These are phyloP conservation scores for Phenganax marumi DNA, from an alignment of 92 coral and sea anemone species.

Conservation along the genomic window DNA sequence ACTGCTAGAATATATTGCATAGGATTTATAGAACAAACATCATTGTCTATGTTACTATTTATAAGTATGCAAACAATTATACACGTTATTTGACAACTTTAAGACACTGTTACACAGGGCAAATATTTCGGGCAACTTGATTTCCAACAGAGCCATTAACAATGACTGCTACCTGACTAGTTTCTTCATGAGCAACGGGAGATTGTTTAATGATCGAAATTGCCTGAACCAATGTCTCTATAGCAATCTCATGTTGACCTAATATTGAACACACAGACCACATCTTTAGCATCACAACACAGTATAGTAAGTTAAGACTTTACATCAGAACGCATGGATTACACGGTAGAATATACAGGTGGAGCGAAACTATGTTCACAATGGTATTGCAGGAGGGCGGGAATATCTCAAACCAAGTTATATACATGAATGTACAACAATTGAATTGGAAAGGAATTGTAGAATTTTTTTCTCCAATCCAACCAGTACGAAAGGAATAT, in stretches of 20 bases:
- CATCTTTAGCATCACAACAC: background rate
- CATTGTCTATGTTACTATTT: too few species aligned
- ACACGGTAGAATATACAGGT: too few species aligned
- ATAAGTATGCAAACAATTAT: background rate
- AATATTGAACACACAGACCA: background rate
- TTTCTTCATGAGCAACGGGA: slow-evolving; percentile 88
- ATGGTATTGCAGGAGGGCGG: too few species aligned
- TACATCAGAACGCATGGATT: background rate
- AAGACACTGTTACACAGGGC: too few species aligned
- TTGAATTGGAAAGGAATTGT: too few species aligned
- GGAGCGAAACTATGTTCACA: too few species aligned
- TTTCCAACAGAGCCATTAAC: background rate
- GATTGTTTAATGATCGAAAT: slow-evolving; percentile 94
- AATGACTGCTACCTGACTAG: slow-evolving; percentile 57
- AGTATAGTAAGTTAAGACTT: background rate
- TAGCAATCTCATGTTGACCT: slow-evolving; percentile 93
- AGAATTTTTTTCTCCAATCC: too few species aligned
- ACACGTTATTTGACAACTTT: background rate
- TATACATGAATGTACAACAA: too few species aligned
- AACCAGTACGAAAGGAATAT: background rate
- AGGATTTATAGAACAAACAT: too few species aligned
- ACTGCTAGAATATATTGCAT: too few species aligned
- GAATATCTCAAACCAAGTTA: too few species aligned
- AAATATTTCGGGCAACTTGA: too few species aligned
- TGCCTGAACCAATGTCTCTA: slow-evolving; percentile 91